Evolutionary conservation across 2,888 invertebrate species (phyloP).

Genomic region (Drosophila leonis): DNA sequence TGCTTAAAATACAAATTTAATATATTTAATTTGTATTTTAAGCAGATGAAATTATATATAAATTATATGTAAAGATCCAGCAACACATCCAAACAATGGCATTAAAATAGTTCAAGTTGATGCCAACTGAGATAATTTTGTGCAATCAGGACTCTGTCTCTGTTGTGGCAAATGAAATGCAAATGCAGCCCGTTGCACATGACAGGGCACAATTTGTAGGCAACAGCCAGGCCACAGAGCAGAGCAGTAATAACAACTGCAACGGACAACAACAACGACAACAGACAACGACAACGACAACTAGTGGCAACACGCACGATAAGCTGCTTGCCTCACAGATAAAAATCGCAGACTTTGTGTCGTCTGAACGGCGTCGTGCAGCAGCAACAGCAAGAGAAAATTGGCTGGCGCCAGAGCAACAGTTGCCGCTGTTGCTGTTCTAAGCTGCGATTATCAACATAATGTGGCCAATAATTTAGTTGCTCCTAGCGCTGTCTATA

Average conservation of each 20-base stretch:
- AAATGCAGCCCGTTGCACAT: constrained; percentile 45
- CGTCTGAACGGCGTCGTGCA: constrained; percentile 58
- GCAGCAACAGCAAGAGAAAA: constrained; percentile 42
- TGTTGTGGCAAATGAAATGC: constrained; percentile 32
- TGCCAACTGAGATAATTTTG: neutral
- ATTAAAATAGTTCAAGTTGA: neutral
- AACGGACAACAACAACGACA: constrained; percentile 21
- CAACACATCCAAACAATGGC: neutral
- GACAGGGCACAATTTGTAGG: constrained; percentile 60
- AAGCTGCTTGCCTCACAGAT: constrained; percentile 65
- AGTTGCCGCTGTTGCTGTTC: constrained; percentile 37
- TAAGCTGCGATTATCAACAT: constrained; percentile 51
- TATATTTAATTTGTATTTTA: too few species aligned
- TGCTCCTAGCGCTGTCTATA: constrained; percentile 30
- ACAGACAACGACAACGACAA: constrained; percentile 20
- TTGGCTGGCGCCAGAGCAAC: constrained; percentile 61
- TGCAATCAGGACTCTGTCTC: neutral
- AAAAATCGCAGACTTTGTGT: constrained; percentile 83
- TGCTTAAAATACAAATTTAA: too few species aligned
- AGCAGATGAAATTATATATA: neutral
- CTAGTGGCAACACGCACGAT: constrained; percentile 38
- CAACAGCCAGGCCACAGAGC: constrained; percentile 36
- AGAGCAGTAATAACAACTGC: constrained; percentile 19
- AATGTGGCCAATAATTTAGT: constrained; percentile 65
- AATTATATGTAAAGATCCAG: neutral